These are phyloP conservation scores for Hepsetus odoe DNA, from an alignment of 2,113 vertebrate genomes.

Conservation along the genomic window DNA sequence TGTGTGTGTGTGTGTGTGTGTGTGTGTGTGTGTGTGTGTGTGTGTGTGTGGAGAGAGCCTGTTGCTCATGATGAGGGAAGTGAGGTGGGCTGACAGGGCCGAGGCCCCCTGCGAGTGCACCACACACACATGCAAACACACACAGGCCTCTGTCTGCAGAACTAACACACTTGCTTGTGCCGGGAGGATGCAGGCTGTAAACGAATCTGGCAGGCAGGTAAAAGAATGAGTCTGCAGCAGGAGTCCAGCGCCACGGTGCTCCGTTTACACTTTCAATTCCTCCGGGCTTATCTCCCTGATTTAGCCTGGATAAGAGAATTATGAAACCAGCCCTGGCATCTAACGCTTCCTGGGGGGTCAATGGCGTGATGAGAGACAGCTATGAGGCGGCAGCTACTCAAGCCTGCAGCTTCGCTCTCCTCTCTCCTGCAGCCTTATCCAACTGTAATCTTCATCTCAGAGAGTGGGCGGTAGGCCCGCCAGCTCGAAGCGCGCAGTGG, in stretches of 20 bases:
- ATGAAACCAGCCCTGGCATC: constrained; percentile 79
- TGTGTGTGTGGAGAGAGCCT: constrained; percentile 21
- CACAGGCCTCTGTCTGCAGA: constrained; percentile 10
- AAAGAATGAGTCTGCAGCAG: constrained; percentile 72
- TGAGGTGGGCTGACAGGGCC: constrained; percentile 14
- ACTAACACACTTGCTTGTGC: constrained; percentile 42
- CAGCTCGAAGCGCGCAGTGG: constrained; percentile 61
- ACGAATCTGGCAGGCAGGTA: constrained; percentile 67
- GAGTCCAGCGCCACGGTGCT: constrained; percentile 70
- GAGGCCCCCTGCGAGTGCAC: constrained; percentile 24
- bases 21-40: constrained; percentile 26
- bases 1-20: constrained; percentile 35
- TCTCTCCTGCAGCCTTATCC: constrained; percentile 52
- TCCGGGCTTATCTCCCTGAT: constrained; percentile 78
- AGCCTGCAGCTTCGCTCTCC: constrained; percentile 43
- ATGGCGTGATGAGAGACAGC: constrained; percentile 81
- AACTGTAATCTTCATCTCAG: constrained; percentile 60
- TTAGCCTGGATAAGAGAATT: constrained; percentile 79
- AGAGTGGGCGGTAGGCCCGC: constrained; percentile 43
- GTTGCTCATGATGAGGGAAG: constrained; percentile 46
- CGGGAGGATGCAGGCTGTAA: constrained; percentile 49
- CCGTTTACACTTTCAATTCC: constrained; percentile 82
- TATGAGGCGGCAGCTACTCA: constrained; percentile 65
- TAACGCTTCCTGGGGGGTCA: constrained; percentile 83
- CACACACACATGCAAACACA: constrained; percentile 51